Evolutionary conservation across 1,140 invertebrate species (phyloP).

Genomic region (Bombus ignitus): DNA sequence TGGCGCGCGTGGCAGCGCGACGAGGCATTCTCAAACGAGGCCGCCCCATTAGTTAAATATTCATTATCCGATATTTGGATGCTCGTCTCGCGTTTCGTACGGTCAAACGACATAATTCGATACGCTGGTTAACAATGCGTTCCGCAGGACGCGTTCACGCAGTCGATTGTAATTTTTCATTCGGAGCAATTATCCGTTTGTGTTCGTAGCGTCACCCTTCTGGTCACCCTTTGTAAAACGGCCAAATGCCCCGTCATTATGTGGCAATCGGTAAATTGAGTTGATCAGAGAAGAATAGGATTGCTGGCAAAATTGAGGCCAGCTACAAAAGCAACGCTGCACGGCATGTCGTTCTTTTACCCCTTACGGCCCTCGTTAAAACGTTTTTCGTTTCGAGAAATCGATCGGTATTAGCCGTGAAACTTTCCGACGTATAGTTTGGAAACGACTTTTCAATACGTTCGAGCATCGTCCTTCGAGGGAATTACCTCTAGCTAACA

Average conservation of each 20-base stretch:
- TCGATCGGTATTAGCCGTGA: not conserved
- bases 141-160: slow-evolving; percentile 1
- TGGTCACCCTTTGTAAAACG: slow-evolving; percentile 15
- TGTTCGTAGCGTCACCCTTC: not conserved
- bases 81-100: slow-evolving; percentile 38
- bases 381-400: not conserved
- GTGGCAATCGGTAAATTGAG: slow-evolving; percentile 29
- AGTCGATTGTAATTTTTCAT: not conserved
- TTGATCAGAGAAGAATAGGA: not conserved
- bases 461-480: not conserved
- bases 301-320: slow-evolving; percentile 2
- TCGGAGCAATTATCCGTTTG: not conserved
- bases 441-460: not conserved
- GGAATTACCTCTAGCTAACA: not conserved
- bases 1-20: not conserved
- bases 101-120: slow-evolving; percentile 42
- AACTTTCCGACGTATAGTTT: not conserved
- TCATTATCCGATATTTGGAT: slow-evolving; percentile 49
- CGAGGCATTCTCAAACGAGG: slow-evolving; percentile 27
- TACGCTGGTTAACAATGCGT: slow-evolving; percentile 28
- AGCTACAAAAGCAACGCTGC: not conserved
- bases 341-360: not conserved
- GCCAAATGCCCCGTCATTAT: slow-evolving; percentile 4
- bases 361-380: too few relatives aligned
- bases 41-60: slow-evolving; percentile 47